Conservation (phyloP, 2,113 vertebrate species). For the Campylomormyrus tamandua region DNA sequence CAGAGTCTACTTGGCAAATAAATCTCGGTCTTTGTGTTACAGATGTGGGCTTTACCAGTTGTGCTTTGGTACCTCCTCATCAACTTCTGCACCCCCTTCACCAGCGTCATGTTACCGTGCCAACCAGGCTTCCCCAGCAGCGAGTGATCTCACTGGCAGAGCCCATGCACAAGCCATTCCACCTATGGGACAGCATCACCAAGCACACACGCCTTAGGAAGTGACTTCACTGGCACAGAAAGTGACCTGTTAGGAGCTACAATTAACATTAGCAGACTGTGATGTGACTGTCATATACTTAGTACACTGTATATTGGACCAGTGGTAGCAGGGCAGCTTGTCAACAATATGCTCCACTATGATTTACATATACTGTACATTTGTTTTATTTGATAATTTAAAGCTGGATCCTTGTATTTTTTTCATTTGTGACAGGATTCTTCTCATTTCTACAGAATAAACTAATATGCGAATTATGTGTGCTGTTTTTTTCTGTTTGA, state of each 20-base stretch:
- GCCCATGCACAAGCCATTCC: conserved; percentile 81
- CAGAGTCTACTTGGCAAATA: background rate
- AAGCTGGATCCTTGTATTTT: conserved; percentile 53
- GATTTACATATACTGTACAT: conserved; percentile 28
- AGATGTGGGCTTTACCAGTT: conserved; percentile 72
- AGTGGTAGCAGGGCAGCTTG: background rate
- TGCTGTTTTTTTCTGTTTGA: background rate
- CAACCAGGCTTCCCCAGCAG: conserved; percentile 88
- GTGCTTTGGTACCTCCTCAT: conserved; percentile 66
- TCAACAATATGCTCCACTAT: background rate
- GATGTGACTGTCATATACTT: background rate
- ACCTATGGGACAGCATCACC: conserved; percentile 82
- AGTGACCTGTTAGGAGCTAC: background rate
- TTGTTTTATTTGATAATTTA: conserved; percentile 41
- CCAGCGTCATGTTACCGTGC: conserved; percentile 89
- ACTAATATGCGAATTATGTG: background rate
- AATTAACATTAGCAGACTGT: background rate
- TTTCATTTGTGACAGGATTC: conserved; percentile 5
- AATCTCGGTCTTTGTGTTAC: background rate
- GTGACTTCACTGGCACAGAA: conserved; percentile 41
- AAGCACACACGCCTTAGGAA: conserved; percentile 84
- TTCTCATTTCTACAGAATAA: background rate
- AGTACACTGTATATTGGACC: background rate
- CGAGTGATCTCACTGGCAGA: conserved; percentile 91
- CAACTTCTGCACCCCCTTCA: conserved; percentile 83